Evolutionary conservation across 1,140 invertebrate species (phyloP), one percentile per base, ranked within the genome.

Genomic region (Meloidogyne chitwoodi): DNA sequence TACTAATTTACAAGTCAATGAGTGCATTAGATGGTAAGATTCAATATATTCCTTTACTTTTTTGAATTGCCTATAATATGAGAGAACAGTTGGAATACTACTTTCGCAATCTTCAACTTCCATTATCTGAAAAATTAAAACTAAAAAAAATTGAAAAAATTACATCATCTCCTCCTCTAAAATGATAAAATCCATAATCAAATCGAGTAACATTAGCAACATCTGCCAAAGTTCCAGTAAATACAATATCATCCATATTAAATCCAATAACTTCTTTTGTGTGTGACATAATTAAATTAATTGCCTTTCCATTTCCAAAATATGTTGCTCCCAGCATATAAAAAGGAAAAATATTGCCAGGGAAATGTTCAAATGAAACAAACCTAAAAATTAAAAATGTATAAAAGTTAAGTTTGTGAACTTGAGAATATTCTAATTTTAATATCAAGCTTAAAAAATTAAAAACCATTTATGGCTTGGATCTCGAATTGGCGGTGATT

Each of bases 271-370:
- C 68, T 19, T 69, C 68, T 26, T 24, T 26, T 2, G 68, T 69
- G 16, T 69, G 68, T n/a, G 27, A 26, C 68, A 69, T 69, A 24
- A 38, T 56, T 69, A 56, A 24, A 16, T 56, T 22, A 69, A 69
- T 27, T 22, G 68, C 29, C 19, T 69, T 41, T 27, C 24, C 14
- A 4, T 31, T 41, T 22, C 68, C 68, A 38, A 69, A 69, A 34
- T 69, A 69, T 2, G 14, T 41, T 24, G 68, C 68, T 14, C 68
- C 68, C 41, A 41, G 68, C 68, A 69, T 69, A 19, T 69, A 69
- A 19, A 31, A 14, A 24, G 68, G 68, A 56, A 26, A 69, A 12
- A 31, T 0, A 2, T 69, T 19, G 12, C 68, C 68, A 27, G 68
- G 68, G 16, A 69, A 69, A 14, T 24, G 14, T 19, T 69, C 26